Percentiles rank a stretch among this genome's conserved stretches.
These are phyloP conservation scores for Chrosomus eos DNA, from an alignment of 2,797 vertebrate species.

Conservation along the genomic window DNA sequence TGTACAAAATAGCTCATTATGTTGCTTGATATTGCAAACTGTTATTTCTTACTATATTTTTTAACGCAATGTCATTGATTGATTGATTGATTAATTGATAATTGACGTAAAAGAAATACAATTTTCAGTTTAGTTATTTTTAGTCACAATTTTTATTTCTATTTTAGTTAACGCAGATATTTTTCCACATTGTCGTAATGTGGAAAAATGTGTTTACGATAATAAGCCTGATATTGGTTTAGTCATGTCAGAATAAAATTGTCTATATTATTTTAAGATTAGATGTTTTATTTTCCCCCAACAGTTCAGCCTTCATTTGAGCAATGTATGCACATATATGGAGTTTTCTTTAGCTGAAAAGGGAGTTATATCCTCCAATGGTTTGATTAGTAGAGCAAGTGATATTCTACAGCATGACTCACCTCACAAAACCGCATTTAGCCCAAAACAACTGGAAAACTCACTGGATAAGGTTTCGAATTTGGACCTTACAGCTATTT, in stretches of 20 bases:
- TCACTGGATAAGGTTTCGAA: background rate
- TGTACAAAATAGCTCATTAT: background rate
- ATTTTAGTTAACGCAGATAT: background rate
- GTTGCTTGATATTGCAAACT: background rate
- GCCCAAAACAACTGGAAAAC: background rate
- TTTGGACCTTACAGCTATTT: background rate
- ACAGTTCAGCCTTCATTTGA: background rate
- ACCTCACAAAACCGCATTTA: constrained; percentile 21
- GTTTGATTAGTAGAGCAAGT: background rate
- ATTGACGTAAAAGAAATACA: background rate
- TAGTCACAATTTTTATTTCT: background rate
- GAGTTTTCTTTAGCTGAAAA: constrained; percentile 11
- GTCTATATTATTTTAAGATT: constrained; percentile 22
- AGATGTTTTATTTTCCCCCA: background rate
- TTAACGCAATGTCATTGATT: no score
- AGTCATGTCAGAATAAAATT: background rate
- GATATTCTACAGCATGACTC: constrained; percentile 25
- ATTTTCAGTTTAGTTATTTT: background rate
- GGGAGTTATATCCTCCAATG: background rate
- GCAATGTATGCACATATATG: constrained; percentile 32
- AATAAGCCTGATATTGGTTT: background rate
- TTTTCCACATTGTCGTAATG: background rate
- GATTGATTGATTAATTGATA: no score
- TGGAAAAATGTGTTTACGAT: background rate
- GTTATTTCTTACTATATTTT: background rate